A percentile compares a stretch with the other conserved stretches of the same genome.
phyloP scores from a whole-genome alignment of 2,797 vertebrate genomes.

The Coregonus ussuriensis region DNA sequence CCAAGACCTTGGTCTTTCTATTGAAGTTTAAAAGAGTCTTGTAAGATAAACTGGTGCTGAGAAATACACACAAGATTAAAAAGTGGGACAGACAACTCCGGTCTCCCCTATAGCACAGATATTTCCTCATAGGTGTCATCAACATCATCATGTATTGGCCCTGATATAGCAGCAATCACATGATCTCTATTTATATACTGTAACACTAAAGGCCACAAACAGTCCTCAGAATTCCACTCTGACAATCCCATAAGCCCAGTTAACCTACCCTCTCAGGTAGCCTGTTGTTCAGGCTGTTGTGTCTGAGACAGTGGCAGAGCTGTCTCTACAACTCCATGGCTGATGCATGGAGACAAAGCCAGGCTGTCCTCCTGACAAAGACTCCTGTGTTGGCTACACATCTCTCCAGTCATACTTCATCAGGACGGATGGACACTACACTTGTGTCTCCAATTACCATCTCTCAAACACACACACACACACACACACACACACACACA shows the following conservation, averaged over 20 bases:
- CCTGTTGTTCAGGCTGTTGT: conserved; percentile 5
- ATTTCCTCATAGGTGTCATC: background rate
- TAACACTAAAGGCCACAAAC: background rate
- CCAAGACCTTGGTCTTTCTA: too few relatives aligned
- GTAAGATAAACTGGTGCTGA: too few relatives aligned
- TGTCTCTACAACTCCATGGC: background rate
- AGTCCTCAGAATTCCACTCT: background rate
- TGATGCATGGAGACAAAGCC: background rate
- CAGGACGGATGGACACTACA: conserved; percentile 24
- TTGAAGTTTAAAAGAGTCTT: too few relatives aligned
- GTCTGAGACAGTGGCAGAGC: background rate
- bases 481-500: background rate
- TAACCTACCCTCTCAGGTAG: conserved; percentile 2
- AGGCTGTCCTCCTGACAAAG: conserved; percentile 12
- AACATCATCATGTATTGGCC: background rate
- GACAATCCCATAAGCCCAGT: conserved; percentile 31
- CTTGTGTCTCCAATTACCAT: conserved; percentile 3
- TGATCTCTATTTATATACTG: background rate
- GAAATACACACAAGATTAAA: too few relatives aligned
- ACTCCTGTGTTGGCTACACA: conserved; percentile 14
- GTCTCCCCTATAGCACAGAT: background rate
- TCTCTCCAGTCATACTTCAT: conserved; percentile 29
- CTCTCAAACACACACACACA: background rate
- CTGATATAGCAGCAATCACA: background rate
- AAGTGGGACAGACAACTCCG: too few relatives aligned